phyloP scores from a whole-genome alignment of 2,797 vertebrate species.

The Valencia hispanica region DNA sequence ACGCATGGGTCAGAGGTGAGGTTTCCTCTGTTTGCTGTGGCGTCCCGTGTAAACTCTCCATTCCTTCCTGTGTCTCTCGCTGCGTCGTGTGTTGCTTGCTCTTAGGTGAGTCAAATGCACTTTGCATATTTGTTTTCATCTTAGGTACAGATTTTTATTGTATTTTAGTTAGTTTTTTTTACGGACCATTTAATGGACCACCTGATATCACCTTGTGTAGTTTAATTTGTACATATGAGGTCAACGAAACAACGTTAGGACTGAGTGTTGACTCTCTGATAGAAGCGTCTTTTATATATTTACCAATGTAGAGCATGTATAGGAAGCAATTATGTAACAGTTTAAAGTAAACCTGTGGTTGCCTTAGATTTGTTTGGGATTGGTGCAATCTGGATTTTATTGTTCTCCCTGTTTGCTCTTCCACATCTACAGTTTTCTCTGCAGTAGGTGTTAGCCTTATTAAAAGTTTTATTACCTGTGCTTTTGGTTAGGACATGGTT shows the following conservation, averaged over 20 bases:
- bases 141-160: neutral
- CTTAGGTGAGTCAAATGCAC: slow-evolving; percentile 49
- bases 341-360: neutral
- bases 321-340: neutral
- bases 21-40: slow-evolving; percentile 37
- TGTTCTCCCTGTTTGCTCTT: neutral
- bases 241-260: neutral
- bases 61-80: slow-evolving; percentile 29
- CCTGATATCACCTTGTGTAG: neutral
- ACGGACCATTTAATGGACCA: neutral
- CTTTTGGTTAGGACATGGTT: neutral
- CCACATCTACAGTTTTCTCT: neutral
- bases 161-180: neutral
- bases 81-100: slow-evolving; percentile 15
- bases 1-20: slow-evolving; percentile 42
- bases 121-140: neutral
- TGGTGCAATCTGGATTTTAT: neutral
- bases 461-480: neutral
- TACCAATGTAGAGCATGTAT: too few species aligned
- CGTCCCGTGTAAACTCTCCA: slow-evolving; percentile 1
- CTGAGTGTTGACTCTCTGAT: neutral
- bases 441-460: neutral
- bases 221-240: neutral
- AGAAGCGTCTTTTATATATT: neutral
- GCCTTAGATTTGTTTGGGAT: neutral